These are phyloP conservation scores for Aricia agestis DNA, from an alignment of 1,140 invertebrate species.

Conservation along the genomic window DNA sequence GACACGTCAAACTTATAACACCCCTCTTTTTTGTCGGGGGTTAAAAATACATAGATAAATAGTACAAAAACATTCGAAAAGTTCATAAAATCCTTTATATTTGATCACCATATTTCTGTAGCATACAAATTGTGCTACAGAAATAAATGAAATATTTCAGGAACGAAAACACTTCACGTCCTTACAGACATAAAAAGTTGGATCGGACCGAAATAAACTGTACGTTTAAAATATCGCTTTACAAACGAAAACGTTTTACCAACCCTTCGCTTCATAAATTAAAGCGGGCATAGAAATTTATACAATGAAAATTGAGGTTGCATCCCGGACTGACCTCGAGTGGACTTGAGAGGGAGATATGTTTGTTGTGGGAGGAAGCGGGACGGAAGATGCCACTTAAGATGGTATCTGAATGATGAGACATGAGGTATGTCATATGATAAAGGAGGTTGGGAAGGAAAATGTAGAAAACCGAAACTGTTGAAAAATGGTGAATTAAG, in stretches of 20 bases:
- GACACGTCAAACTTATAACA: too few relatives aligned
- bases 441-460: neutral
- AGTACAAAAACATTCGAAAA: too few relatives aligned
- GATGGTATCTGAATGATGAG: slow-evolving; percentile 49
- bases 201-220: slow-evolving; percentile 22
- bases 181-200: slow-evolving; percentile 3
- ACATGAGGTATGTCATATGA: slow-evolving; percentile 29
- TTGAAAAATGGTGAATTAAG: too few relatives aligned
- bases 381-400: slow-evolving; percentile 47
- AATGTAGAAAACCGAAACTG: too few relatives aligned
- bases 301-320: slow-evolving; percentile 58
- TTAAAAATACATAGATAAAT: too few relatives aligned
- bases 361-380: slow-evolving; percentile 31
- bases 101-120: neutral
- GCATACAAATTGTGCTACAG: neutral
- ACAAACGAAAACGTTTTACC: slow-evolving; percentile 27
- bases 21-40: too few relatives aligned
- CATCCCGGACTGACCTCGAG: slow-evolving; percentile 53
- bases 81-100: too few relatives aligned
- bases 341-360: slow-evolving; percentile 44
- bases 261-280: slow-evolving; percentile 27
- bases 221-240: slow-evolving; percentile 23
- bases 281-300: slow-evolving; percentile 31
- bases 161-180: slow-evolving; percentile 10
- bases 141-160: slow-evolving; percentile 3